A percentile compares a stretch with the other conserved stretches of the same genome.
Conservation (phyloP, 1,140 invertebrate genomes). For the Pogonus chalceus region DNA sequence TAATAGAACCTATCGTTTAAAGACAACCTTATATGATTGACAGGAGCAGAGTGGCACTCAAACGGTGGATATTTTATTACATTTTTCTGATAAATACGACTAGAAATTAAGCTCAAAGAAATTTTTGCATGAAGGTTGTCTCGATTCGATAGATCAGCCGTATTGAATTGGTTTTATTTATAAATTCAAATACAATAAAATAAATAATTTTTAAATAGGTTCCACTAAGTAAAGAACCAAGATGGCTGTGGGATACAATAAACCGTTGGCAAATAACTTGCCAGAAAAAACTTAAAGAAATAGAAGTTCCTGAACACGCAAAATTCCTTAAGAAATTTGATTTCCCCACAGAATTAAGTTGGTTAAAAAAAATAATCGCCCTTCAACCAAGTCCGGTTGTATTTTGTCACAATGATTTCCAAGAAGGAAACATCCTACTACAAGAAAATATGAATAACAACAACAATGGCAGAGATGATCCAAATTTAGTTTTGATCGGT, state of each 20-base stretch:
- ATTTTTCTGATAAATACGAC: too few relatives aligned
- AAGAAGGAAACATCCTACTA: constrained; percentile 73
- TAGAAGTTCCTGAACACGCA: constrained; percentile 18
- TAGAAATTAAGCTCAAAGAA: too few relatives aligned
- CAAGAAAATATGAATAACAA: constrained; percentile 38
- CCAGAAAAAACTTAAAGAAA: constrained; percentile 22
- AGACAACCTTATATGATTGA: too few relatives aligned
- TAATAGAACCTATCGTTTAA: too few relatives aligned
- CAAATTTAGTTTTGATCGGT: constrained; percentile 30
- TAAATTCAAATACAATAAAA: too few relatives aligned
- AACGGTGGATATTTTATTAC: too few relatives aligned
- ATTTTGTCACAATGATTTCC: constrained; percentile 96
- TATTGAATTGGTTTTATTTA: too few relatives aligned
- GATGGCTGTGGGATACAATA: constrained; percentile 88
- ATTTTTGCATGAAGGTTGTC: too few relatives aligned
- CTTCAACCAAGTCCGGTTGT: constrained; percentile 70
- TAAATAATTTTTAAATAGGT: too few relatives aligned
- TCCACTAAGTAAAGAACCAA: constrained; percentile 87
- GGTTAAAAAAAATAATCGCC: constrained; percentile 49
- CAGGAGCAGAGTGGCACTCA: too few relatives aligned
- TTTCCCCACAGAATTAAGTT: constrained; percentile 51
- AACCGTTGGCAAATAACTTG: constrained; percentile 55
- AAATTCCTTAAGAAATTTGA: constrained; percentile 37
- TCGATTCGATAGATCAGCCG: too few relatives aligned
- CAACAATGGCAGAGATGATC: constrained; percentile 24